Evolutionary conservation across 2,888 invertebrate genomes (phyloP).

Genomic region (Lasioglossum lativentre): DNA sequence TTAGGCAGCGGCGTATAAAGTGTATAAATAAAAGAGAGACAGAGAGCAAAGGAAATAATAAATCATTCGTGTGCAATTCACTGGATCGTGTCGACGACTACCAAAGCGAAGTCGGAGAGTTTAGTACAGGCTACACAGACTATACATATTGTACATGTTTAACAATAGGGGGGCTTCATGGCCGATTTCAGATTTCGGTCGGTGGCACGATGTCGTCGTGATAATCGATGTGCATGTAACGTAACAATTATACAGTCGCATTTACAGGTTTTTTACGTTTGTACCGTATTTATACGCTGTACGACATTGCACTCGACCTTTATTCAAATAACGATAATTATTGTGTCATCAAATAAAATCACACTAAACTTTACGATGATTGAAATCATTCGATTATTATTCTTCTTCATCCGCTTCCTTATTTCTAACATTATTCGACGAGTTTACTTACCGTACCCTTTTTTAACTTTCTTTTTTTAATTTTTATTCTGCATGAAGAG

Average conservation of each 20-base stretch:
- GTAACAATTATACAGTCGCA: constrained; percentile 76
- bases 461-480: too few relatives aligned
- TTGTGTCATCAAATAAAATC: constrained; percentile 81
- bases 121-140: constrained; percentile 61
- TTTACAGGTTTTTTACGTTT: constrained; percentile 83
- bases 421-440: too few relatives aligned
- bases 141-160: constrained; percentile 75
- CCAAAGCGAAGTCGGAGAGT: constrained; percentile 41
- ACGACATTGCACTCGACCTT: constrained; percentile 79
- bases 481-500: too few relatives aligned
- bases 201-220: constrained; percentile 54
- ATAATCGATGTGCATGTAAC: constrained; percentile 64
- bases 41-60: constrained; percentile 26
- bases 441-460: too few relatives aligned
- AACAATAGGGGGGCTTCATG: constrained; percentile 36
- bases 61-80: constrained; percentile 42
- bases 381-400: constrained; percentile 32
- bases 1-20: constrained; percentile 57
- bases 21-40: constrained; percentile 39
- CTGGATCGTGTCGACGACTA: constrained; percentile 29
- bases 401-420: not conserved
- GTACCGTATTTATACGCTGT: constrained; percentile 82
- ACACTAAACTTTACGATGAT: constrained; percentile 68
- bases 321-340: constrained; percentile 79
- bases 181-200: constrained; percentile 51